Conservation (phyloP, 2,113 vertebrate species). For the Hyla sarda region DNA sequence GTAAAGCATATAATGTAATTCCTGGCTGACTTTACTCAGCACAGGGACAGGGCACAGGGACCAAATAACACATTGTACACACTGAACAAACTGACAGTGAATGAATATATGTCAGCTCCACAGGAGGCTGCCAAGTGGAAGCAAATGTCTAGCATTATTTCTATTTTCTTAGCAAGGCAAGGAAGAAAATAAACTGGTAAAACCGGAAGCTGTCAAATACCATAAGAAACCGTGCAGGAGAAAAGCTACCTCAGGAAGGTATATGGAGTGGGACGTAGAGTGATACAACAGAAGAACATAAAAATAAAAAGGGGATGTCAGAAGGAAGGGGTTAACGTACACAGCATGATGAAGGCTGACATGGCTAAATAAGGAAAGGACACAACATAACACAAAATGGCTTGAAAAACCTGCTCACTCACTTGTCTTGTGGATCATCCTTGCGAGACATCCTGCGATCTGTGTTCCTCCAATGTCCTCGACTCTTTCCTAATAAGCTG, state of each 20-base stretch:
- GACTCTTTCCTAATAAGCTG: constrained; percentile 31
- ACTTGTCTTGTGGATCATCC: constrained; percentile 50
- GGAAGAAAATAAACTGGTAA: constrained; percentile 5
- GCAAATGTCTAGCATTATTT: background rate
- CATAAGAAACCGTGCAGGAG: background rate
- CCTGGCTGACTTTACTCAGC: background rate
- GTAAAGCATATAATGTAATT: background rate
- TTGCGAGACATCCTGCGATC: constrained; percentile 39
- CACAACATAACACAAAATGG: background rate
- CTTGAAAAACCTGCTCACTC: background rate
- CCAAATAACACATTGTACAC: background rate
- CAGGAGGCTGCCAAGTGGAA: background rate
- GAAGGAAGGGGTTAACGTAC: background rate
- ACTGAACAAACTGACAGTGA: background rate
- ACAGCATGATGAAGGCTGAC: background rate
- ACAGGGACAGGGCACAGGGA: background rate
- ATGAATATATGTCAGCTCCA: background rate
- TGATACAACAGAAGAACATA: background rate
- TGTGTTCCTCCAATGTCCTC: constrained; percentile 3
- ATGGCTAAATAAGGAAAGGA: background rate
- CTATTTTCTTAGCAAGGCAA: no score
- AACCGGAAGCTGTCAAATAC: background rate
- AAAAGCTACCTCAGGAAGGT: background rate
- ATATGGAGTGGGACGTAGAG: background rate
- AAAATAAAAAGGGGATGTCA: background rate